Base-by-base conservation (phyloP, 2,113 vertebrate genomes). In the Ochotona curzoniae region DNA sequence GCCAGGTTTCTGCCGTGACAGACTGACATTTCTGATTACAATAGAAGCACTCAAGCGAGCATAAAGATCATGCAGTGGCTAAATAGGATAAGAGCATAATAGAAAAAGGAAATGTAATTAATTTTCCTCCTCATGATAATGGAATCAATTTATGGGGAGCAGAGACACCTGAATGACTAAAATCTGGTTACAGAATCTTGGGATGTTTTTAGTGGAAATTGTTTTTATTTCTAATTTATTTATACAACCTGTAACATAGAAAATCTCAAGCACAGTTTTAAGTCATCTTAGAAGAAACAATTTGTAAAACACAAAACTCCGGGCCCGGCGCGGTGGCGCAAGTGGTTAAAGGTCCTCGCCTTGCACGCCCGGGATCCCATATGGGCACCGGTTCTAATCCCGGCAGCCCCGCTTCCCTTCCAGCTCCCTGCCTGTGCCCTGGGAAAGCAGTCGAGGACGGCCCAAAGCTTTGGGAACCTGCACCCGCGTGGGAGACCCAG, bases 1-100 rank as follows among this genome's bases (percentile, higher is more conserved):
- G 4, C 25, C 0, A 2, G n/a, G 60, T 89, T 91, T 44, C 63
- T 70, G 44, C 23, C 51, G 35, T 44, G 4, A 32, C 9, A 57
- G 73, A 60, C 63, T 70, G 25, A 85, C 70, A 70, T 91, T 94
- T 91, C 61, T 26, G 13, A 18, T 64, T 90, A 71, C 38, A 67
- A 25, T 9, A 71, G 47, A 66, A 89, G 17, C 3, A 7, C 28
- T 38, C 30, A 83, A 83, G 61, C 82, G 91, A 91, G 32, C 64
- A 89, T 60, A 4, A 70, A 85, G 60, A 84, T 28, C 61, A 51
- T 21, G 14, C 78, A 71, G 64, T 88, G 81, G 14, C 51, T 90
- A 85, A 94, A n/a, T 20, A 26, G 64, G 32, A 64, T 82, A 61
- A 78, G 74, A 71, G 2, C 49, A 64, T 83, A 88, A 44, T 26